A percentile compares a stretch with the other conserved stretches of the same genome.
phyloP scores from a whole-genome alignment of 2,113 vertebrate genomes.

The Syrmaticus mikado region DNA sequence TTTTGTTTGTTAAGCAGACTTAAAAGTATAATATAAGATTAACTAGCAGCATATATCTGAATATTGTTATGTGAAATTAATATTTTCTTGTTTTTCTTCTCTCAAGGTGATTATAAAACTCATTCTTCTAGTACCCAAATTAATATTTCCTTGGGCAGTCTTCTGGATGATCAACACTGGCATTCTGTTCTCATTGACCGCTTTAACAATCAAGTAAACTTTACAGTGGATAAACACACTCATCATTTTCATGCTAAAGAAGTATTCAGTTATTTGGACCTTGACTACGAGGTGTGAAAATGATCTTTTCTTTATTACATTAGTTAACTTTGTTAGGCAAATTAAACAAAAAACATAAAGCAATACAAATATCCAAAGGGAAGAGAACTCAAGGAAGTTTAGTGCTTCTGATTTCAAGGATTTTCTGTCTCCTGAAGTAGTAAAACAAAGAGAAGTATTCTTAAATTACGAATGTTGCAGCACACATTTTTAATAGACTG shows the following conservation, averaged over 20 bases:
- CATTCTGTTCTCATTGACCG: slow-evolving; percentile 86
- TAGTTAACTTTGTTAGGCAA: not conserved
- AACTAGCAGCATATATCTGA: not conserved
- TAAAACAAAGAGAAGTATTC: not conserved
- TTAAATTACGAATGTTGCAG: not conserved
- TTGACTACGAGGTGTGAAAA: slow-evolving; percentile 87
- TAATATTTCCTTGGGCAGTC: slow-evolving; percentile 85
- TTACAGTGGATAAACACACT: slow-evolving; percentile 91
- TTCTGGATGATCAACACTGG: slow-evolving; percentile 95
- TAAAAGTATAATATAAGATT: not conserved
- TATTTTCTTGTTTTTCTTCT: slow-evolving; percentile 54
- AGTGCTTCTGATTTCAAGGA: not conserved
- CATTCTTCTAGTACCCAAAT: slow-evolving; percentile 66
- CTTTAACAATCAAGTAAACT: slow-evolving; percentile 85
- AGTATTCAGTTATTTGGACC: slow-evolving; percentile 82
- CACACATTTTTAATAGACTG: not conserved
- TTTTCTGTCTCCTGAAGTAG: not conserved
- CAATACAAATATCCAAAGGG: not conserved
- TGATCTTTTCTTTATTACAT: slow-evolving; percentile 62
- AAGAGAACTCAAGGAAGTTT: not conserved
- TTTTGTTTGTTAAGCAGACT: not conserved
- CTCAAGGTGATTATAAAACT: slow-evolving; percentile 78
- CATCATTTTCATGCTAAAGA: slow-evolving; percentile 82
- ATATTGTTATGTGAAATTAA: slow-evolving; percentile 40
- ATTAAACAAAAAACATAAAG: not conserved